These are phyloP conservation scores for Clarias magur DNA, from an alignment of 2,113 vertebrate species.

Conservation along the genomic window DNA sequence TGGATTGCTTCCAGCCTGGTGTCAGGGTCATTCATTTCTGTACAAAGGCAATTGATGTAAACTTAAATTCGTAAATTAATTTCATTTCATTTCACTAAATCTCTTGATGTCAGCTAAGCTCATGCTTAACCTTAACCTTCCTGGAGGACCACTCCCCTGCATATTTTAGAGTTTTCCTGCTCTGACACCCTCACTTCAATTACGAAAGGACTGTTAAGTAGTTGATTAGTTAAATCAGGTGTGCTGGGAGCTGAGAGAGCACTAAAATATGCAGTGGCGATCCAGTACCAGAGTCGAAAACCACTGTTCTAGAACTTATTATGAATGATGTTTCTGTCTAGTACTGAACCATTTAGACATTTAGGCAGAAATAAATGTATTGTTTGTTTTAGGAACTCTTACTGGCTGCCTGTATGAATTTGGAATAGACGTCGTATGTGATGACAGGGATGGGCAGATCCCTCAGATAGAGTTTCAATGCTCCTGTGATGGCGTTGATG, in stretches of 20 bases:
- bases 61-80: neutral
- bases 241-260: too few species aligned
- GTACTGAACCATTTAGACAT: neutral
- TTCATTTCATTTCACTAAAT: neutral
- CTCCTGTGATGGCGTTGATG: constrained; percentile 95
- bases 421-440: constrained; percentile 92
- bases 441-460: constrained; percentile 96
- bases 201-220: too few species aligned
- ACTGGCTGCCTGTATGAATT: constrained; percentile 96
- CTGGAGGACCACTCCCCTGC: too few species aligned
- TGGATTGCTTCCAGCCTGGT: constrained; percentile 92
- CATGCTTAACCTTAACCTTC: too few species aligned
- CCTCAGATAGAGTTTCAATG: constrained; percentile 94
- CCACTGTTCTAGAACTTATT: neutral
- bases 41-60: constrained; percentile 18
- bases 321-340: neutral
- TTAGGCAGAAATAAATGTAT: neutral
- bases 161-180: too few species aligned
- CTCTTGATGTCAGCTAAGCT: neutral
- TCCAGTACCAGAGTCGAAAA: too few species aligned
- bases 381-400: constrained; percentile 63
- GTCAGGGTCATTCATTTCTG: constrained; percentile 86
- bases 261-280: too few species aligned
- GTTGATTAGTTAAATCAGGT: too few species aligned
- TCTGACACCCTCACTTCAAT: too few species aligned